phyloP scores from a whole-genome alignment of 2,113 vertebrate genomes.

The Ariopsis seemanni region DNA sequence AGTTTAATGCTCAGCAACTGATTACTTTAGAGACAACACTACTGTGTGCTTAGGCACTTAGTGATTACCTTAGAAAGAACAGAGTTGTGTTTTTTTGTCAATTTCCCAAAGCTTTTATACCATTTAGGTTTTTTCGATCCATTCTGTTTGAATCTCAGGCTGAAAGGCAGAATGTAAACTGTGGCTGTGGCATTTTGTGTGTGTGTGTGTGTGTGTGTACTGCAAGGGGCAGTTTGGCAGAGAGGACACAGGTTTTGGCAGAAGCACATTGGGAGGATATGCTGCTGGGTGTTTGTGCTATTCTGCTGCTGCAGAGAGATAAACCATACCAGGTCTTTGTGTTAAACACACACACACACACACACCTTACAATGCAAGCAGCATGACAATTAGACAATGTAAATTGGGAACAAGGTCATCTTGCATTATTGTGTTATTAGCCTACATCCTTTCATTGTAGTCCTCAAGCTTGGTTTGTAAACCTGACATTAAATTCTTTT shows the following conservation, averaged over 20 bases:
- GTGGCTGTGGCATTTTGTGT: constrained; percentile 49
- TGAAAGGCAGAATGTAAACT: constrained; percentile 45
- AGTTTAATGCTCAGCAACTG: background rate
- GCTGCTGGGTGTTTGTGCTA: constrained; percentile 68
- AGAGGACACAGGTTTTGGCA: constrained; percentile 68
- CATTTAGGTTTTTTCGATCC: background rate
- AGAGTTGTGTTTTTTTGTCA: constrained; percentile 7
- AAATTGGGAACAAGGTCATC: constrained; percentile 32
- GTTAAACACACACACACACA: constrained; percentile 45
- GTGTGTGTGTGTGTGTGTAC: constrained; percentile 58
- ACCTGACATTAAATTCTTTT: background rate
- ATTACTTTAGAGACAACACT: constrained; percentile 11
- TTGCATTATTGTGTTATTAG: constrained; percentile 15
- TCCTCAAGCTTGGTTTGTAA: background rate
- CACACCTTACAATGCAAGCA: constrained; percentile 27
- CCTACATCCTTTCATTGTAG: background rate
- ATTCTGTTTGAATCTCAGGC: constrained; percentile 26
- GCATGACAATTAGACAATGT: constrained; percentile 35
- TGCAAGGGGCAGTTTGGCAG: constrained; percentile 67
- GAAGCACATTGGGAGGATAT: constrained; percentile 60
- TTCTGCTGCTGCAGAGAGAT: constrained; percentile 72
- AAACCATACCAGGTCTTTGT: constrained; percentile 67
- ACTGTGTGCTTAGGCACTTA: background rate
- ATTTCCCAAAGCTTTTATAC: constrained; percentile 21
- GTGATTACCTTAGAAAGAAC: background rate